These are phyloP conservation scores for Cephus sareptanus DNA, from an alignment of 2,888 invertebrate genomes.

Conservation along the genomic window DNA sequence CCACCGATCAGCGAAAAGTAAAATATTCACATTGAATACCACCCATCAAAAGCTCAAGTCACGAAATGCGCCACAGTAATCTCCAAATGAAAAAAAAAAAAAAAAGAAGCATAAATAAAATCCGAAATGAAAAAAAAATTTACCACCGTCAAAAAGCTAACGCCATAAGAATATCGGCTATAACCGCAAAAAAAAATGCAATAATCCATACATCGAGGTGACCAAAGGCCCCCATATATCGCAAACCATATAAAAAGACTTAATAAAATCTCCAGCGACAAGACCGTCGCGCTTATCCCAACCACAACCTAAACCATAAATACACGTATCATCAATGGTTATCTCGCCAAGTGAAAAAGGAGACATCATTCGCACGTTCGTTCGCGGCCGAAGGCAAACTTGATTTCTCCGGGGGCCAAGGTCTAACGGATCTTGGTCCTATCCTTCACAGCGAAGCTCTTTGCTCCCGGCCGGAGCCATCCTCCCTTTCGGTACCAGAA, in stretches of 20 bases:
- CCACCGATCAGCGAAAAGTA: neutral
- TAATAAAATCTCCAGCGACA: neutral
- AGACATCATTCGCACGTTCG: constrained; percentile 32
- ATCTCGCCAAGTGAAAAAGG: constrained; percentile 22
- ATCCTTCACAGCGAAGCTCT: constrained; percentile 15
- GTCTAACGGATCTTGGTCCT: constrained; percentile 33
- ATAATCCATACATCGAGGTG: neutral
- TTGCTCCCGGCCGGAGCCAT: constrained; percentile 23
- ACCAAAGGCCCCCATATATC: neutral
- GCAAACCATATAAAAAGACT: neutral
- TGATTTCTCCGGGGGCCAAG: constrained; percentile 50
- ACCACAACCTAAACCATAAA: neutral
- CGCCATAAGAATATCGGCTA: constrained; percentile 20
- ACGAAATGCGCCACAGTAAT: neutral
- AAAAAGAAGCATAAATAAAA: neutral
- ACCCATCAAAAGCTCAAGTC: neutral
- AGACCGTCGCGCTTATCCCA: neutral
- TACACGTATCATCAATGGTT: neutral
- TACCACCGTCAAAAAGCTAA: neutral
- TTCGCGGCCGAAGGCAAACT: constrained; percentile 32
- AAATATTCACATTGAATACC: neutral
- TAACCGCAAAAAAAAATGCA: neutral
- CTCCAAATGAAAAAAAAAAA: neutral
- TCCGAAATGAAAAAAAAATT: neutral
- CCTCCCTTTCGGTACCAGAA: constrained; percentile 17